phyloP scores from a whole-genome alignment of 2,888 invertebrate genomes.

The Deilephila elpenor region DNA sequence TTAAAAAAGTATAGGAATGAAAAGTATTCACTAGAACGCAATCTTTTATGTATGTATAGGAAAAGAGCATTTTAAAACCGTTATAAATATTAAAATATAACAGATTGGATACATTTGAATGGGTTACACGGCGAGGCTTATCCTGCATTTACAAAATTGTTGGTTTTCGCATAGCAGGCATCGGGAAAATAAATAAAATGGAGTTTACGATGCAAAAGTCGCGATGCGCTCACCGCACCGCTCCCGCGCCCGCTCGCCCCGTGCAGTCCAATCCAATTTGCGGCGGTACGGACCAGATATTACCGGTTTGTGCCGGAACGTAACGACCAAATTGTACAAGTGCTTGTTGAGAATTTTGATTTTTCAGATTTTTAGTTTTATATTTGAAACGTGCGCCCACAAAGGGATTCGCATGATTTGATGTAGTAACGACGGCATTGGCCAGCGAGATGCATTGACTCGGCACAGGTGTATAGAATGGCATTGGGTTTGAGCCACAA shows the following conservation, averaged over 20 bases:
- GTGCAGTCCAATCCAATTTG: constrained; percentile 72
- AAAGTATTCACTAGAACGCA: not conserved
- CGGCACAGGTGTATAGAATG: not conserved
- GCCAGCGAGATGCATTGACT: not conserved
- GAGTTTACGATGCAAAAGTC: constrained; percentile 59
- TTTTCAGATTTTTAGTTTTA: constrained; percentile 28
- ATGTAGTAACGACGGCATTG: constrained; percentile 12
- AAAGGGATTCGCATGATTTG: constrained; percentile 17
- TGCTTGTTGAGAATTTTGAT: constrained; percentile 43
- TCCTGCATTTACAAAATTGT: constrained; percentile 21
- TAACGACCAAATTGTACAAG: constrained; percentile 31
- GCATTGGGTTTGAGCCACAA: not conserved
- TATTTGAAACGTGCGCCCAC: constrained; percentile 22
- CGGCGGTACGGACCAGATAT: constrained; percentile 65
- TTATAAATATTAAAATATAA: constrained; percentile 7
- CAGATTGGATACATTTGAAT: constrained; percentile 19
- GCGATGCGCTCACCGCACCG: constrained; percentile 40
- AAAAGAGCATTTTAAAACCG: constrained; percentile 1
- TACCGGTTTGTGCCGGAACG: constrained; percentile 52
- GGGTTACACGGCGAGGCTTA: constrained; percentile 22
- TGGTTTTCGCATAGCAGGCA: constrained; percentile 34
- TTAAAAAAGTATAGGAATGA: not conserved
- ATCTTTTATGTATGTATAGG: not conserved
- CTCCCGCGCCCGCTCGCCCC: constrained; percentile 32
- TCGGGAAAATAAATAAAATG: constrained; percentile 53